phyloP scores from a whole-genome alignment of 2,797 vertebrate genomes.

The Lutjanus campechanus region DNA sequence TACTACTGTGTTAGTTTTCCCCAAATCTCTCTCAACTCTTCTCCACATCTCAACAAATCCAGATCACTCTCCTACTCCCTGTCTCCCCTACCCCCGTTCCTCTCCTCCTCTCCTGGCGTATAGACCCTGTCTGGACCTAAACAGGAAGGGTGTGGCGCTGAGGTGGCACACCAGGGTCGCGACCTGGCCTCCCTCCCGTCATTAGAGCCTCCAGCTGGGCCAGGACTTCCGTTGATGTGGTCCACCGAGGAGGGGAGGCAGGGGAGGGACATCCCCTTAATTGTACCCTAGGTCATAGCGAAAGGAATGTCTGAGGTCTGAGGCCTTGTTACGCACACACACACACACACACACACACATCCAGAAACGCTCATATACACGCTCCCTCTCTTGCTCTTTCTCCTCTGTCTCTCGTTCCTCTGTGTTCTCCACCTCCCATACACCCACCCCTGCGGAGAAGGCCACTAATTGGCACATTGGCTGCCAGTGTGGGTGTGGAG shows the following conservation, averaged over 20 bases:
- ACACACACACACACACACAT: slow-evolving; percentile 66
- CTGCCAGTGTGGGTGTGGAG: slow-evolving; percentile 89
- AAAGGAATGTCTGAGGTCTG: slow-evolving; percentile 90
- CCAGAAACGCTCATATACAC: slow-evolving; percentile 66
- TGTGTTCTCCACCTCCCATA: slow-evolving; percentile 83
- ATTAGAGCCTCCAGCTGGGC: slow-evolving; percentile 85
- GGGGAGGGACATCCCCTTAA: slow-evolving; percentile 86
- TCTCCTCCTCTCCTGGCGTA: slow-evolving; percentile 55
- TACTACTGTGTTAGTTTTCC: slow-evolving; percentile 20
- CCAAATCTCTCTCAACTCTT: slow-evolving; percentile 17
- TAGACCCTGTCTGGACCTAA: slow-evolving; percentile 76
- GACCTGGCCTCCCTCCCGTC: slow-evolving; percentile 84
- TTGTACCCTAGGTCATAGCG: slow-evolving; percentile 87
- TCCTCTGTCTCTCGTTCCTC: slow-evolving; percentile 80
- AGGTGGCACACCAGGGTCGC: slow-evolving; percentile 86
- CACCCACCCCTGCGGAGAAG: slow-evolving; percentile 85
- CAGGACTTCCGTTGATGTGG: slow-evolving; percentile 86
- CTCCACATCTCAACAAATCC: slow-evolving; percentile 43
- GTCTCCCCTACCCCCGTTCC: slow-evolving; percentile 51
- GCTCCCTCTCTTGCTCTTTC: slow-evolving; percentile 75
- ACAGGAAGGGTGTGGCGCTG: slow-evolving; percentile 85
- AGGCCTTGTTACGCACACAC: slow-evolving; percentile 83
- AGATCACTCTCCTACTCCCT: slow-evolving; percentile 51
- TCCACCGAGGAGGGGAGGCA: slow-evolving; percentile 82
- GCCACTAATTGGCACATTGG: slow-evolving; percentile 91